A percentile compares a stretch with the other conserved stretches of the same genome.
Evolutionary conservation across 2,113 vertebrate genomes (phyloP).

Genomic region (Salvelinus namaycush): DNA sequence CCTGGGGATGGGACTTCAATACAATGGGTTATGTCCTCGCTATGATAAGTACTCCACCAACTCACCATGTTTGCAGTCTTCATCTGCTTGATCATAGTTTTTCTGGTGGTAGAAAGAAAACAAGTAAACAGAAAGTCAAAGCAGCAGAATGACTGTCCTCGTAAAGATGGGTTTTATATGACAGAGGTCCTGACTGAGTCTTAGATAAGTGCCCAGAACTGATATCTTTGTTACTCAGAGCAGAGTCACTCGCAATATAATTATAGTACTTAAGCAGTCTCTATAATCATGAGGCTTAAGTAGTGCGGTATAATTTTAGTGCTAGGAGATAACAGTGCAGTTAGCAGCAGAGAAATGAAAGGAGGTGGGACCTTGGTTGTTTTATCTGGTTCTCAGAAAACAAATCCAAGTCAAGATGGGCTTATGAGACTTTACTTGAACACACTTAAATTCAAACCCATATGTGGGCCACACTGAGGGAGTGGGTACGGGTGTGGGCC

Average conservation of each 20-base stretch:
- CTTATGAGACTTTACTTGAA: not conserved
- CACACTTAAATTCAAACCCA: not conserved
- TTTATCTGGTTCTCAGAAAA: constrained; percentile 14
- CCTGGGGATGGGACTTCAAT: not conserved
- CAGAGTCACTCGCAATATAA: constrained; percentile 35
- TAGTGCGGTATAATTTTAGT: constrained; percentile 39
- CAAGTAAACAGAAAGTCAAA: not conserved
- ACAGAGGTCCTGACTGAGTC: constrained; percentile 26
- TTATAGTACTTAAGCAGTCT: constrained; percentile 39
- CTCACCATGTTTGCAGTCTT: constrained; percentile 98
- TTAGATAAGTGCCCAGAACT: constrained; percentile 27
- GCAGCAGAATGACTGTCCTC: not conserved
- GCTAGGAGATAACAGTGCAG: constrained; percentile 23
- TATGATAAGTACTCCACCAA: not conserved
- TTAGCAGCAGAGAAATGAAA: constrained; percentile 1
- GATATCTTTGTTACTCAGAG: constrained; percentile 26
- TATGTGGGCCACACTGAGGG: not conserved
- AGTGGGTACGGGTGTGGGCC: not conserved
- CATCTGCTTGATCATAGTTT: constrained; percentile 98
- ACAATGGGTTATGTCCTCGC: not conserved
- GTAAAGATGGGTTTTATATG: not conserved
- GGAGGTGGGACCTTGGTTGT: constrained; percentile 3
- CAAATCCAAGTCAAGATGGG: not conserved
- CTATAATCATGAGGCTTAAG: constrained; percentile 36
- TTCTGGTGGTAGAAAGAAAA: constrained; percentile 81